Evolutionary conservation across 2,888 invertebrate genomes (phyloP).

Genomic region (Lasioglossum oenotherae): DNA sequence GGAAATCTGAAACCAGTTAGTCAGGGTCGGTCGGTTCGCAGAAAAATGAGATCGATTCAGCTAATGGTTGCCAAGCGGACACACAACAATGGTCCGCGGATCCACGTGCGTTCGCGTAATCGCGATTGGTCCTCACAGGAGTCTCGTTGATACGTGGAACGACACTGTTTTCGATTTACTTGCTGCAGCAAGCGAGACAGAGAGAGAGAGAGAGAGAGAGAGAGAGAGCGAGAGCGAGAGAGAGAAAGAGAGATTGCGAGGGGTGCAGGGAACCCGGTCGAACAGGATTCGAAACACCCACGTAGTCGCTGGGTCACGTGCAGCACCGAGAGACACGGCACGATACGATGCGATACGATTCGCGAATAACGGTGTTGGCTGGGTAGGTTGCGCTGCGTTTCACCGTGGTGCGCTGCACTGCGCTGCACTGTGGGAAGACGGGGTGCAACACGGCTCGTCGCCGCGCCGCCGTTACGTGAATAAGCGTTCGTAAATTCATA

Average conservation of each 20-base stretch:
- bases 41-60: not conserved
- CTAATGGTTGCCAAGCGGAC: not conserved
- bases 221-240: not conserved
- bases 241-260: not conserved
- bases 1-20: not conserved
- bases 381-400: not conserved
- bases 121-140: not conserved
- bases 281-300: constrained; percentile 47
- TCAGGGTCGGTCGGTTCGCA: not conserved
- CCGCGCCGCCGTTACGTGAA: constrained; percentile 64
- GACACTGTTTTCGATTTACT: constrained; percentile 3
- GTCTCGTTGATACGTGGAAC: not conserved
- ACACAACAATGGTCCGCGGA: not conserved
- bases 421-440: constrained; percentile 59
- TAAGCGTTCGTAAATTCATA: constrained; percentile 65
- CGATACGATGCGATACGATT: constrained; percentile 37
- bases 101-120: not conserved
- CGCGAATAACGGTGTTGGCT: constrained; percentile 53
- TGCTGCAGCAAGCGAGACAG: not conserved
- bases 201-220: not conserved
- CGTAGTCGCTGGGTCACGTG: constrained; percentile 43
- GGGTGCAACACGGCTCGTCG: constrained; percentile 24
- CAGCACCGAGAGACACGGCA: constrained; percentile 29
- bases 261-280: constrained; percentile 1
- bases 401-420: not conserved